A percentile compares a stretch with the other conserved stretches of the same genome.
phyloP scores from a whole-genome alignment of 2,888 invertebrate species.

The Parapristionchus giblindavisi region DNA sequence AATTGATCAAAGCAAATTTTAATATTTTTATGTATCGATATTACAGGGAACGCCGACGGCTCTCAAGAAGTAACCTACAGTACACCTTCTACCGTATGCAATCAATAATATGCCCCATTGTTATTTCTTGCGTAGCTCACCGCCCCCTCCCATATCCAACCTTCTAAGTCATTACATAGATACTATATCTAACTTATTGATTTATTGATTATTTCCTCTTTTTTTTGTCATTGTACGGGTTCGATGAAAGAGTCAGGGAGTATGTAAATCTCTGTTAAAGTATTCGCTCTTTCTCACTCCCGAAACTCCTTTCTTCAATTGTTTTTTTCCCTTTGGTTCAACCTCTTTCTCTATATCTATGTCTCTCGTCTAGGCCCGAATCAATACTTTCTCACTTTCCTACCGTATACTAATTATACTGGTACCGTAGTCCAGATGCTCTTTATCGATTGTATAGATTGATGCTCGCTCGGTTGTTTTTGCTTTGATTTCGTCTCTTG shows the following conservation, averaged over 20 bases:
- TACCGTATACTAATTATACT: too few species aligned
- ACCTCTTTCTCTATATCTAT: background rate
- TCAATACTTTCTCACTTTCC: too few species aligned
- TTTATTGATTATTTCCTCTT: slow-evolving; percentile 1
- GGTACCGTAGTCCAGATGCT: too few species aligned
- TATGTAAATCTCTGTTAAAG: slow-evolving; percentile 34
- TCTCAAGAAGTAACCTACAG: slow-evolving; percentile 25
- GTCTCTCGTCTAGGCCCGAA: background rate
- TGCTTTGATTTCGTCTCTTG: too few species aligned
- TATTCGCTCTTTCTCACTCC: slow-evolving; percentile 33
- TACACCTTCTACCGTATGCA: too few species aligned
- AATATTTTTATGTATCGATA: too few species aligned
- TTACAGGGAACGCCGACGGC: slow-evolving; percentile 30
- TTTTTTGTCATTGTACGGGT: background rate
- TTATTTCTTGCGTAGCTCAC: background rate
- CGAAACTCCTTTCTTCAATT: background rate
- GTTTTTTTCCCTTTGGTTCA: background rate
- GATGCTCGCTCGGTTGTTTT: too few species aligned
- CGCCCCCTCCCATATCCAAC: slow-evolving; percentile 21
- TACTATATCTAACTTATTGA: too few species aligned
- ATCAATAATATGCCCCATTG: background rate
- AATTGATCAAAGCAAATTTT: too few species aligned
- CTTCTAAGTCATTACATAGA: slow-evolving; percentile 25
- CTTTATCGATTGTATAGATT: too few species aligned
- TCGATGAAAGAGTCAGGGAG: slow-evolving; percentile 36